These are phyloP conservation scores for Thamnophis elegans DNA, from an alignment of 2,797 vertebrate genomes.

Conservation along the genomic window DNA sequence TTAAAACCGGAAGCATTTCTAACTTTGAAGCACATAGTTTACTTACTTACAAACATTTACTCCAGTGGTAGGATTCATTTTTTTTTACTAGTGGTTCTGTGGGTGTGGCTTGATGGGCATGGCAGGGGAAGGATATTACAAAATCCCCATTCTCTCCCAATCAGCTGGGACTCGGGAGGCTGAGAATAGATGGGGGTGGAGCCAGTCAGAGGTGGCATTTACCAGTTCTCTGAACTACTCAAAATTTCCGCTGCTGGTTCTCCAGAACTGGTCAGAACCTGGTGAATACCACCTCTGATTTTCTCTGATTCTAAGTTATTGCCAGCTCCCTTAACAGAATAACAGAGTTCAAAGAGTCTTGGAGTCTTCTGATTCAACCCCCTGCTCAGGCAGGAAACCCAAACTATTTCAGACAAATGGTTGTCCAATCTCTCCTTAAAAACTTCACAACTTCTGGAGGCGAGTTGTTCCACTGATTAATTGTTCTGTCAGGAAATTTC, in stretches of 20 bases:
- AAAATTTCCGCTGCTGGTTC: too few species aligned
- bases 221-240: too few species aligned
- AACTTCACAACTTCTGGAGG: not conserved
- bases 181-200: too few species aligned
- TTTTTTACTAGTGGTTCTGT: too few species aligned
- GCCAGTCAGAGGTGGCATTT: too few species aligned
- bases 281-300: too few species aligned
- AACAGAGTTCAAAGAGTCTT: not conserved
- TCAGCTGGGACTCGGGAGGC: too few species aligned
- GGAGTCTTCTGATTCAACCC: not conserved
- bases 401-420: not conserved
- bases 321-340: not conserved
- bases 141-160: too few species aligned
- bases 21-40: not conserved
- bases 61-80: not conserved
- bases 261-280: too few species aligned
- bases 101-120: too few species aligned
- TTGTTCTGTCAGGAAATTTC: not conserved
- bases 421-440: not conserved
- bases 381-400: not conserved
- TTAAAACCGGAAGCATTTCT: not conserved
- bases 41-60: not conserved
- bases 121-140: too few species aligned
- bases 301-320: not conserved
- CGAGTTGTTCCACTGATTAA: not conserved